Evolutionary conservation across 2,797 vertebrate species (phyloP), one percentile per base, ranked within the genome.

Genomic region (Lepilemur septentrionalis): DNA sequence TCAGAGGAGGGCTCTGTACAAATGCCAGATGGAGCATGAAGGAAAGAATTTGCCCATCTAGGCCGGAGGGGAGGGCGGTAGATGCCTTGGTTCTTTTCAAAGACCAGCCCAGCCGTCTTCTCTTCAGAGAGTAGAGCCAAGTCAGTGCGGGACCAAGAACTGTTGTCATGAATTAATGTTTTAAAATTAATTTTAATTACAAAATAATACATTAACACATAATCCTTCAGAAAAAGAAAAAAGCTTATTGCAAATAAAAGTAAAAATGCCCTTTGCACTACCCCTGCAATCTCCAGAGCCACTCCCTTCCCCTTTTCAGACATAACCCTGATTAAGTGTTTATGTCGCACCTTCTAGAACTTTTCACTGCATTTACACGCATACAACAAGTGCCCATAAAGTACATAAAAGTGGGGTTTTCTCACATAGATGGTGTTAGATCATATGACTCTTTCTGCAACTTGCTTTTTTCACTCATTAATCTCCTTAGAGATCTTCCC

Each of bases 381-480:
- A 14, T 9, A 35, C 22, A 18, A 18, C 4, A 11, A n/a, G 28
- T 38, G 72, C 43, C 22, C 32, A 8, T 22, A 20, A 55, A 63
- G 20, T 38, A 15, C 20, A 17, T 23, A 32, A 57, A 57, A n/a
- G 57, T 38, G 38, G 59, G 43, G 63, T 55, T 89, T 52, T 67
- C 52, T 55, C 30, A 38, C 25, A 67, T 12, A 85, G 32, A 48
- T 13, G 8, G 8, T 57, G n/a, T 88, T 85, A 81, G 69, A 8
- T 7, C 30, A 25, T 41, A 30, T 50, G 81, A 81, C 52, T 83
- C 43, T 52, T 75, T 85, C 38, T 76, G 12, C 3, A 65, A 25
- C n/a, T 81, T 76, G n/a, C 9, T 70, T 83, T 91, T 72, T 69
- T 61, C 14, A n/a, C 43, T 91, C 35, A 28, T 41, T 48, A 65